Evolutionary conservation across 2,888 invertebrate species (phyloP), one percentile per base, ranked within the genome.

Genomic region (Drosophila formosana): DNA sequence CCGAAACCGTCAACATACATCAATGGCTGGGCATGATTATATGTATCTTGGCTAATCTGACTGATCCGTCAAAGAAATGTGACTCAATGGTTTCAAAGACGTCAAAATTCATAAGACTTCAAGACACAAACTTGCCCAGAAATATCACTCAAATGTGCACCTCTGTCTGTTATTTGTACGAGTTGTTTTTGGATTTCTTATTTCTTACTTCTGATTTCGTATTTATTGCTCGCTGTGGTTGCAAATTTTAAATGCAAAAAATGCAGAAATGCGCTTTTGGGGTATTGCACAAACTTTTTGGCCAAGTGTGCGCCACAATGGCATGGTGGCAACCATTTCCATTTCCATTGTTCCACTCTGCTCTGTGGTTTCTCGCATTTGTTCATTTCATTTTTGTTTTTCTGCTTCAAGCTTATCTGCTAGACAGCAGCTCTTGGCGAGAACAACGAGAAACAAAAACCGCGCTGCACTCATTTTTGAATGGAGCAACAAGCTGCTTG

Each of bases 1-100:
- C 88, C 82, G 57, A 82, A 80, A 74, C 76, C 74, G 70, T 70
- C 88, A 85, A 60, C 64, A 74, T 53, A 34, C 65, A 78, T 78
- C 70, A 60, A 57, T 60, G 41, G 63, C 72, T 61, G 68, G 28
- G 45, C 63, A 56, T 43, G 6, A 37, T 34, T 23, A 30, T 18
- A 56, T 43, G 13, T 41, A 58, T 58, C 62, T 74, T 69, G 72
- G 67, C 65, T 63, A 78, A 56, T 32, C 55, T 9, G 55, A 23
- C 50, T 53, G 45, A 64, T 72, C 68, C 56, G 75, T 62, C 75
- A 69, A 69, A 75, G 67, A 78, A 87, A 87, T 76, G 75, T 75
- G 67, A 75, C 70, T 72, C 81, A 78, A 75, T 72, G 55, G 43
- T 53, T 50, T 50, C 66, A 51, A 66, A 82, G 67, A 72, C 65